phyloP scores from a whole-genome alignment of 35 echinoderm and acorn worm species.

The Apostichopus japonicus region DNA sequence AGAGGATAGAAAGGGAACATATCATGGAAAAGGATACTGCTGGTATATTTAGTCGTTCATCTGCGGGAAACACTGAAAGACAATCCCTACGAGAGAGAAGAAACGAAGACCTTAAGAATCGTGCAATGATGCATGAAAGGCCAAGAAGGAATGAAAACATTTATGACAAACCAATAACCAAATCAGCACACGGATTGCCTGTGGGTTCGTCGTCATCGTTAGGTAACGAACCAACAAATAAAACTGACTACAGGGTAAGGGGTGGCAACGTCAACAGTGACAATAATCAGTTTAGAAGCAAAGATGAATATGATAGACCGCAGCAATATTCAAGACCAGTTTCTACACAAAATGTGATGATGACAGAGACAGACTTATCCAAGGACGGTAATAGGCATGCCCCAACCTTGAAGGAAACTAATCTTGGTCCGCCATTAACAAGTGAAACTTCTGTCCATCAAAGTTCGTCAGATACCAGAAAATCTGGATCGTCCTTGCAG shows the following conservation, averaged over 20 bases:
- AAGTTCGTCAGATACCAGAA: not conserved
- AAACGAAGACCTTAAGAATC: conserved; percentile 25
- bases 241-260: not conserved
- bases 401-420: not conserved
- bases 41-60: conserved; percentile 20
- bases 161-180: conserved; percentile 22
- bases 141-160: conserved; percentile 13
- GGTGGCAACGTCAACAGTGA: not conserved
- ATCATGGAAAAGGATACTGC: conserved; percentile 34
- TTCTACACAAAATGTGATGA: not conserved
- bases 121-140: not conserved
- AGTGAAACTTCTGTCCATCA: not conserved
- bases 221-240: not conserved
- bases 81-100: not conserved
- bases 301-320: not conserved
- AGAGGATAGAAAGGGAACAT: conserved; percentile 37
- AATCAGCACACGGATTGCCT: not conserved
- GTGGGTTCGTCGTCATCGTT: not conserved
- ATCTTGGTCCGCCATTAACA: not conserved
- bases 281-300: not conserved
- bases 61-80: not conserved
- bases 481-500: not conserved
- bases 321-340: not conserved
- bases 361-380: not conserved
- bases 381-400: not conserved